Conservation (phyloP, 1,140 invertebrate genomes). For the Lineus longissimus region DNA sequence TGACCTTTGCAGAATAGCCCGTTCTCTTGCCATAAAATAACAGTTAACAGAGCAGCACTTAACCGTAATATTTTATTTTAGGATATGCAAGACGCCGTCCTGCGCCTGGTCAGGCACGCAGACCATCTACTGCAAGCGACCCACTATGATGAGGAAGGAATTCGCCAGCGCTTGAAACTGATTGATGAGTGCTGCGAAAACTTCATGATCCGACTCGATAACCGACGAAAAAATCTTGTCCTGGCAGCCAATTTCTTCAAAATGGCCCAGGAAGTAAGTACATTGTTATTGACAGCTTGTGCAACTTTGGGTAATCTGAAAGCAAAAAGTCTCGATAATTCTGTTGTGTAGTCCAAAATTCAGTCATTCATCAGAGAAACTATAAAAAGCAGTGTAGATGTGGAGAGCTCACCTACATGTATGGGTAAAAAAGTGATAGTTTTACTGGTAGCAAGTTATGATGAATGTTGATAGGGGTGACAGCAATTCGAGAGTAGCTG, state of each 20-base stretch:
- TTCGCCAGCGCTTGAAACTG: conserved; percentile 62
- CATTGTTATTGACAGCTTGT: no score
- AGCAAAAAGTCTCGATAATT: no score
- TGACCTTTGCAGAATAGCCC: no score
- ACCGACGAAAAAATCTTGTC: conserved; percentile 65
- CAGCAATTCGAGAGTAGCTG: no score
- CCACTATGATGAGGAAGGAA: conserved; percentile 66
- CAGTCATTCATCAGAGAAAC: no score
- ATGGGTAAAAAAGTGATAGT: no score
- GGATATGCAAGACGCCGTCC: conserved; percentile 70
- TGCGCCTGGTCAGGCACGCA: conserved; percentile 74
- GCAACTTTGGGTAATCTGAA: not conserved
- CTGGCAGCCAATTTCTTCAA: conserved; percentile 72
- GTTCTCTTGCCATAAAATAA: no score
- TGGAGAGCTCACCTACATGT: not conserved
- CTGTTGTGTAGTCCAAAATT: no score
- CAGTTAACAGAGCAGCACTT: no score
- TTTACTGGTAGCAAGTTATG: no score
- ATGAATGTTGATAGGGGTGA: no score
- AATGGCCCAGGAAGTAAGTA: conserved; percentile 64
- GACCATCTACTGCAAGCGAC: conserved; percentile 70
- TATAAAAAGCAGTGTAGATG: no score
- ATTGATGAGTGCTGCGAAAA: conserved; percentile 71
- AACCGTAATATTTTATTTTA: conserved; percentile 35
- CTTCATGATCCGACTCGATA: conserved; percentile 70